These are phyloP conservation scores for Oophaga pumilio DNA, from an alignment of 2,113 vertebrate genomes.

Conservation along the genomic window DNA sequence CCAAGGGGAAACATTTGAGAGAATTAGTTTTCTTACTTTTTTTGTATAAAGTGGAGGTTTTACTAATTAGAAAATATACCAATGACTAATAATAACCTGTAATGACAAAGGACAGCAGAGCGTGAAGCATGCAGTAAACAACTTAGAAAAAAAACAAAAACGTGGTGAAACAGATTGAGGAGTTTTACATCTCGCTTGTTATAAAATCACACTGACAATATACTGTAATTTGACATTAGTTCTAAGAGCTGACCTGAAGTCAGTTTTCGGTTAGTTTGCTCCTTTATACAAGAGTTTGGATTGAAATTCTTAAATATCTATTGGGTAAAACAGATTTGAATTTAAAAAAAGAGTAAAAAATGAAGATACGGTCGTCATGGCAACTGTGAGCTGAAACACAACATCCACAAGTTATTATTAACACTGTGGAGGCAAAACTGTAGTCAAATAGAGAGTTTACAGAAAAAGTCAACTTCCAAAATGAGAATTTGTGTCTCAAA, in stretches of 20 bases:
- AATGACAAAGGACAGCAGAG: too few relatives aligned
- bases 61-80: too few relatives aligned
- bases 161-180: too few relatives aligned
- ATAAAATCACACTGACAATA: background rate
- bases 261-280: background rate
- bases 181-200: background rate
- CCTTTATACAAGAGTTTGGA: background rate
- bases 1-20: too few relatives aligned
- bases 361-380: background rate
- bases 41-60: too few relatives aligned
- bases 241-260: background rate
- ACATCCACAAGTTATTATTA: background rate
- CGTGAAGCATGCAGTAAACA: too few relatives aligned
- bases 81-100: too few relatives aligned
- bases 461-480: background rate
- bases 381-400: slow-evolving; percentile 8
- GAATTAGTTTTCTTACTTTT: too few relatives aligned
- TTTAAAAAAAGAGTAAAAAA: background rate
- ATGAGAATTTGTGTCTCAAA: too few relatives aligned
- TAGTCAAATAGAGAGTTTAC: background rate
- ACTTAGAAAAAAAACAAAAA: too few relatives aligned
- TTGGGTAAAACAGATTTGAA: background rate
- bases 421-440: background rate
- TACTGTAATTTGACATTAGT: background rate
- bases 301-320: background rate